These are phyloP conservation scores for Porites evermanni DNA, from an alignment of 92 coral and sea anemone species.

Conservation along the genomic window DNA sequence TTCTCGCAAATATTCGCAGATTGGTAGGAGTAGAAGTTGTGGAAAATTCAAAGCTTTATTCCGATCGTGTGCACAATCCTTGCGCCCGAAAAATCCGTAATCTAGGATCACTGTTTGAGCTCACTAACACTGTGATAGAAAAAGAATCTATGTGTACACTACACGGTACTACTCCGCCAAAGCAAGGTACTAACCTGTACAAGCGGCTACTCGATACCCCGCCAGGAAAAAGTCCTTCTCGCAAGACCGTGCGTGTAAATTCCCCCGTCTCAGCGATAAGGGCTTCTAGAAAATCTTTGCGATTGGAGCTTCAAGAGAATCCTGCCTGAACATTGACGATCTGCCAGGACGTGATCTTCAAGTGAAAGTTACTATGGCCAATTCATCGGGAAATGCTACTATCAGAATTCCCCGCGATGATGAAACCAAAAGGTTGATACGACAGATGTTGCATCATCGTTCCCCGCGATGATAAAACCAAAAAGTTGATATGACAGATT, in stretches of 20 bases:
- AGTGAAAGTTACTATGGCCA: too few relatives aligned
- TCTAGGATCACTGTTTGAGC: slow-evolving; percentile 16
- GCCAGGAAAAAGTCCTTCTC: slow-evolving; percentile 40
- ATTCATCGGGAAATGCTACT: too few relatives aligned
- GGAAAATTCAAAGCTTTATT: neutral
- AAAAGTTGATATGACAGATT: too few relatives aligned
- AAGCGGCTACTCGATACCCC: slow-evolving; percentile 49
- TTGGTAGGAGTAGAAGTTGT: neutral
- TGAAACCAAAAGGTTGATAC: too few relatives aligned
- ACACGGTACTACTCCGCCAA: slow-evolving; percentile 7
- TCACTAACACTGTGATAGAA: neutral
- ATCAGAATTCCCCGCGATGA: too few relatives aligned
- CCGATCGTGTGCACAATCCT: slow-evolving; percentile 42
- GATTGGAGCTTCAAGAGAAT: neutral
- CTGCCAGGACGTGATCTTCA: slow-evolving; percentile 15
- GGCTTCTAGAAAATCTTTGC: slow-evolving; percentile 21
- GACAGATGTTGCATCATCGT: too few relatives aligned
- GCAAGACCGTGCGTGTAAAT: slow-evolving; percentile 26
- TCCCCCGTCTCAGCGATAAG: neutral
- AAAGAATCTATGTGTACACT: neutral
- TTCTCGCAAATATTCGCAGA: slow-evolving; percentile 12
- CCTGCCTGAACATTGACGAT: slow-evolving; percentile 28
- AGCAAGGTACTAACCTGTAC: neutral
- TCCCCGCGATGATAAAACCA: too few relatives aligned
- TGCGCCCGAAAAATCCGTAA: slow-evolving; percentile 47